These are phyloP conservation scores for Neoarius graeffei DNA, from an alignment of 2,113 vertebrate genomes.

Conservation along the genomic window DNA sequence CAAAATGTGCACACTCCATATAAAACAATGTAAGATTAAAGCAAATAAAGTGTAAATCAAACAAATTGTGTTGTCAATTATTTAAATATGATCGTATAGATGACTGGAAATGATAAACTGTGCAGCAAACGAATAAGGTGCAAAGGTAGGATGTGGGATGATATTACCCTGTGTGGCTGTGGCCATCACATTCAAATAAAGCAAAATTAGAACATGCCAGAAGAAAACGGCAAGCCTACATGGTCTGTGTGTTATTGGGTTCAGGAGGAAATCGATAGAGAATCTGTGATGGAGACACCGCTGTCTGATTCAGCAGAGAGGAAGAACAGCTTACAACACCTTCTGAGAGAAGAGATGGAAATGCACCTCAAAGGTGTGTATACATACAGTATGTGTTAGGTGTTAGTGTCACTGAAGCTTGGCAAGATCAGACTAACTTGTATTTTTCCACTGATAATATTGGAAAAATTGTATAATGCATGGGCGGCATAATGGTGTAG, in stretches of 20 bases:
- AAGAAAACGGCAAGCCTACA: neutral
- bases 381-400: neutral
- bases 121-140: no score
- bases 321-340: constrained; percentile 58
- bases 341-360: constrained; percentile 72
- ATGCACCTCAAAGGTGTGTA: constrained; percentile 70
- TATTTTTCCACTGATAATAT: neutral
- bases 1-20: no score
- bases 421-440: neutral
- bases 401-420: neutral
- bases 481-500: no score
- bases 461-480: neutral
- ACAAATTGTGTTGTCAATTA: no score
- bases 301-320: constrained; percentile 23
- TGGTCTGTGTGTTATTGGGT: constrained; percentile 11
- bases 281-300: neutral
- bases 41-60: no score
- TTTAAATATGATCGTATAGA: no score
- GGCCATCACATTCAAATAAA: neutral
- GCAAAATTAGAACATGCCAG: neutral
- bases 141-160: no score
- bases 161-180: no score
- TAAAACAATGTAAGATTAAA: no score
- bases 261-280: constrained; percentile 7
- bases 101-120: no score